phyloP scores from a whole-genome alignment of 64 coral and sea anemone genomes.

The Porites australiensis region DNA sequence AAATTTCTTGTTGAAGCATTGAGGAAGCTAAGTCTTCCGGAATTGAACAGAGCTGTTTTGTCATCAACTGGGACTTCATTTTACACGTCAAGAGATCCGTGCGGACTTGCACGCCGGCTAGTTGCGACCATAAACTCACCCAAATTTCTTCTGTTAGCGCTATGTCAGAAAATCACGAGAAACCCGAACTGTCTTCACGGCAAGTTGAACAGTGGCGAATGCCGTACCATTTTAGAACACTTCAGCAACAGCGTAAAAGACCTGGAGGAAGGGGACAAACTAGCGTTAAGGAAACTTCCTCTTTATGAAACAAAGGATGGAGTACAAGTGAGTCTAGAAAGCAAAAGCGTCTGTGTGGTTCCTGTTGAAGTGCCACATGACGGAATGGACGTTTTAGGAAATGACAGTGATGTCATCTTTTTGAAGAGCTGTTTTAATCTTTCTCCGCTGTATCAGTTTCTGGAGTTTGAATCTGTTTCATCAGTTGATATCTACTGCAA shows the following conservation, averaged over 20 bases:
- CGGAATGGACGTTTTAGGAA: conserved; percentile 29
- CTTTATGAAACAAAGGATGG: conserved; percentile 48
- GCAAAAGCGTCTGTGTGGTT: conserved; percentile 11
- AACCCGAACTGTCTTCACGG: background rate
- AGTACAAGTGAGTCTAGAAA: conserved; percentile 10
- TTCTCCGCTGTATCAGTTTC: background rate
- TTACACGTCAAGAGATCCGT: background rate
- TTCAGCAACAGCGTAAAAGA: background rate
- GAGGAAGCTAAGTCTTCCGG: conserved; percentile 6
- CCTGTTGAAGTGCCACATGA: conserved; percentile 9
- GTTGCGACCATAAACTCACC: conserved; percentile 27
- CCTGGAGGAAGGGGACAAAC: background rate
- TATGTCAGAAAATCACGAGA: background rate
- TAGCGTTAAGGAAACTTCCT: conserved; percentile 15
- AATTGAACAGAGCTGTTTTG: background rate
- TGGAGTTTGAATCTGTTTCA: background rate
- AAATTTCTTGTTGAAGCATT: background rate
- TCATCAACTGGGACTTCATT: background rate
- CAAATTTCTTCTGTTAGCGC: background rate
- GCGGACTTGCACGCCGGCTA: background rate
- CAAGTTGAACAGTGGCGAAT: background rate
- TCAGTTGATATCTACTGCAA: conserved; percentile 54
- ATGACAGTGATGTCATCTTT: conserved; percentile 1
- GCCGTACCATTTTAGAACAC: conserved; percentile 14
- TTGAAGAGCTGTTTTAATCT: background rate